Percentiles rank a stretch among this genome's conserved stretches.
Conservation (phyloP, 2,888 invertebrate genomes). For the Blera fallax region DNA sequence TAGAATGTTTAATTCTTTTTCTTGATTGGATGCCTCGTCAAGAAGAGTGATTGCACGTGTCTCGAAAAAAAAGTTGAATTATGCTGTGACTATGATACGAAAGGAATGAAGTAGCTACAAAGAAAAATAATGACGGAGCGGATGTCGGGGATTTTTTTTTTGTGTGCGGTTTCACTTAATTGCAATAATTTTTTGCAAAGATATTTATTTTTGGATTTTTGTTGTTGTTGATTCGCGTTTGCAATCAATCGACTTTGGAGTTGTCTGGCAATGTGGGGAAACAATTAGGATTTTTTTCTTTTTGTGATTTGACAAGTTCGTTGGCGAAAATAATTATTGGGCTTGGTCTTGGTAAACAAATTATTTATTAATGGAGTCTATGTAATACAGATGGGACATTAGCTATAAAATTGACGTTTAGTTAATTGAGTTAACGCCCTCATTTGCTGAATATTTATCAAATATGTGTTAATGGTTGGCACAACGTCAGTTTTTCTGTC, state of each 20-base stretch:
- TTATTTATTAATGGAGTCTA: background rate
- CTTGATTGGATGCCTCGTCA: constrained; percentile 13
- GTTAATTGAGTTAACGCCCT: too few species aligned
- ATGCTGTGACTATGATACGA: constrained; percentile 1
- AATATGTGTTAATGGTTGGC: too few species aligned
- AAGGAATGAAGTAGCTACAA: constrained; percentile 9
- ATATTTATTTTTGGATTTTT: constrained; percentile 38
- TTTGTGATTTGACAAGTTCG: background rate
- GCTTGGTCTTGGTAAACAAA: background rate
- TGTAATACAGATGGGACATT: background rate
- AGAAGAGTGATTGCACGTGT: constrained; percentile 36
- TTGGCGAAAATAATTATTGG: background rate
- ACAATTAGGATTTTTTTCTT: background rate
- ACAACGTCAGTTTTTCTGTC: too few species aligned
- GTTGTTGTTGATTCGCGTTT: constrained; percentile 17
- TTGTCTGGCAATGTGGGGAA: constrained; percentile 22
- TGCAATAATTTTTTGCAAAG: constrained; percentile 42
- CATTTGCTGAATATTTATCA: too few species aligned
- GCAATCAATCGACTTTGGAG: constrained; percentile 22
- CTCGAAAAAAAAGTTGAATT: constrained; percentile 7
- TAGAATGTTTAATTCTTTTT: constrained; percentile 29
- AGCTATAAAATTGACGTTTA: too few species aligned
- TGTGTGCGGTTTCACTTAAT: constrained; percentile 52
- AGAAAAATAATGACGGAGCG: constrained; percentile 34
- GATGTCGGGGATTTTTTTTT: constrained; percentile 54